These are phyloP conservation scores for Anagyrus pseudococci DNA, from an alignment of 2,888 invertebrate species.

Conservation along the genomic window DNA sequence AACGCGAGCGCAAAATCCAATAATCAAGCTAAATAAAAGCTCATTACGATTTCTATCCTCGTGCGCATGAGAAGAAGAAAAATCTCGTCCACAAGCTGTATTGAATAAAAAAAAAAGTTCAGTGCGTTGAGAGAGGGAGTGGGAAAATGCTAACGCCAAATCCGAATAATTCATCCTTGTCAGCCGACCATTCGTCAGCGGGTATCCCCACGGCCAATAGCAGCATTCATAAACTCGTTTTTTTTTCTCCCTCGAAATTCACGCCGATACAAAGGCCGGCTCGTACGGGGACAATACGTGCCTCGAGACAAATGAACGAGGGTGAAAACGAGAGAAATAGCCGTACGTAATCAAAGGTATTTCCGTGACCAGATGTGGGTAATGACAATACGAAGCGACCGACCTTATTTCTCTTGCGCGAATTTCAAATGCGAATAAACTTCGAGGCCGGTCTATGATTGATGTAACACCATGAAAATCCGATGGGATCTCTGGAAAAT, in stretches of 20 bases:
- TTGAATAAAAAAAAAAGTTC: slow-evolving; percentile 10
- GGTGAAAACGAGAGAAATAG: slow-evolving; percentile 4
- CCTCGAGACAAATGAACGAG: slow-evolving; percentile 17
- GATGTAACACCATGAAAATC: too few species aligned
- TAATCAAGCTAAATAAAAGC: background rate
- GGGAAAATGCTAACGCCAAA: background rate
- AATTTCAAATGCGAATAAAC: too few species aligned
- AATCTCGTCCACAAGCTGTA: background rate
- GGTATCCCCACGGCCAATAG: background rate
- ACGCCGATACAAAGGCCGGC: slow-evolving; percentile 6
- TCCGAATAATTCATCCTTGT: slow-evolving; percentile 14
- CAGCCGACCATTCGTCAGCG: slow-evolving; percentile 18
- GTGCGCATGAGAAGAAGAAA: background rate
- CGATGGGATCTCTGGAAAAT: too few species aligned
- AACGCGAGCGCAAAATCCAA: too few species aligned
- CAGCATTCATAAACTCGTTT: slow-evolving; percentile 25
- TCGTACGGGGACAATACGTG: slow-evolving; percentile 1
- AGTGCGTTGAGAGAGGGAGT: background rate
- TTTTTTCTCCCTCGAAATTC: slow-evolving; percentile 4
- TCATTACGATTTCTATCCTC: background rate
- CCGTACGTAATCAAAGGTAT: background rate
- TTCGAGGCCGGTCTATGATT: too few species aligned
- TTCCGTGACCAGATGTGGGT: too few species aligned
- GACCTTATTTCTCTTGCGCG: too few species aligned
- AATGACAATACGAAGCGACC: too few species aligned